Percentiles rank a stretch among this genome's conserved stretches.
Evolutionary conservation across 2,113 vertebrate genomes (phyloP).

Genomic region (Speoplatyrhinus poulsoni): DNA sequence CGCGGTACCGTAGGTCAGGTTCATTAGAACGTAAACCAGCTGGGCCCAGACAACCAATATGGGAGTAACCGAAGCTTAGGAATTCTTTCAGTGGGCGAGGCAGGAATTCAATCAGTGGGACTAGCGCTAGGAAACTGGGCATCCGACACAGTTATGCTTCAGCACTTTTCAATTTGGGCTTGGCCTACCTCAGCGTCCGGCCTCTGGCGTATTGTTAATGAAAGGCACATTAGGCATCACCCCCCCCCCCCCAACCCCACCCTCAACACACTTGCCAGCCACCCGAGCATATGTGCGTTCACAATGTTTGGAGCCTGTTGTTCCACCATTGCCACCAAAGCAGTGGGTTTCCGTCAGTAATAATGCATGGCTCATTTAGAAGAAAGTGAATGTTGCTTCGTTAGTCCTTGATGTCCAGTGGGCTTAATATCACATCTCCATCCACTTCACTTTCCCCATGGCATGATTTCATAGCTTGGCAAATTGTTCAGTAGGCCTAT

Average conservation of each 20-base stretch:
- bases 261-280: slow-evolving; percentile 27
- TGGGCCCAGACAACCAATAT: slow-evolving; percentile 16
- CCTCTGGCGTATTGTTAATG: slow-evolving; percentile 69
- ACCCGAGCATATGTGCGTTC: slow-evolving; percentile 12
- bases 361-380: no score
- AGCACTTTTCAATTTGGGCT: slow-evolving; percentile 75
- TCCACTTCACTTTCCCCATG: no score
- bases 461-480: no score
- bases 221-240: slow-evolving; percentile 68
- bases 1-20: slow-evolving; percentile 21
- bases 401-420: no score
- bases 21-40: slow-evolving; percentile 37
- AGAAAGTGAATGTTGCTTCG: no score
- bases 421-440: no score
- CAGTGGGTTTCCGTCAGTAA: no score
- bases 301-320: no score
- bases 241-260: slow-evolving; percentile 19
- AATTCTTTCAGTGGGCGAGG: slow-evolving; percentile 60
- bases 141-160: slow-evolving; percentile 72
- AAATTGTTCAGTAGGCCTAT: no score
- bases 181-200: slow-evolving; percentile 58
- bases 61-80: slow-evolving; percentile 46
- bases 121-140: slow-evolving; percentile 64
- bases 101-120: slow-evolving; percentile 69
- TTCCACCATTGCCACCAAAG: no score